phyloP scores from a whole-genome alignment of 1,140 invertebrate genomes.

The Drosophila pectinifera region DNA sequence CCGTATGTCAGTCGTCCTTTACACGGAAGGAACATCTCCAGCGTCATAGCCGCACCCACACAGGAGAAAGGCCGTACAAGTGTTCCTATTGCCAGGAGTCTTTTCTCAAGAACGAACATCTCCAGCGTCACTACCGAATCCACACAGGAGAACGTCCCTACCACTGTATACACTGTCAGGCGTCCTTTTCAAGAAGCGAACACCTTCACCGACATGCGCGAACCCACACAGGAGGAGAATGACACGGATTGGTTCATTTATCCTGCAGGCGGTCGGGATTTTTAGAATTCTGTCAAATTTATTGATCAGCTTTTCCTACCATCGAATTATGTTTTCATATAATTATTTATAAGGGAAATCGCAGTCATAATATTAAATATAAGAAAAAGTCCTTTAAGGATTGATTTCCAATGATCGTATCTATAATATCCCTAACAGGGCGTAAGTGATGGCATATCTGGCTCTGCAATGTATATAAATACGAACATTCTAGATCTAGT shows the following conservation, averaged over 20 bases:
- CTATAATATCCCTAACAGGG: no score
- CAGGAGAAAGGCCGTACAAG: not conserved
- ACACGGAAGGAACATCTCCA: constrained; percentile 5
- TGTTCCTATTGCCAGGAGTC: not conserved
- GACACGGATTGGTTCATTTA: not conserved
- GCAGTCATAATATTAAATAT: not conserved
- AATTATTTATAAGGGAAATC: not conserved
- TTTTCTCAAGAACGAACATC: not conserved
- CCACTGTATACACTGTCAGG: not conserved
- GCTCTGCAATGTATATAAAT: no score
- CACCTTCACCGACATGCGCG: constrained; percentile 1
- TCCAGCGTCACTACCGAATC: not conserved
- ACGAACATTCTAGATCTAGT: no score
- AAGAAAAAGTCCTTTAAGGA: not conserved
- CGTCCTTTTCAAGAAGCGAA: constrained; percentile 1
- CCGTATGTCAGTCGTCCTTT: not conserved
- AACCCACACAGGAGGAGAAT: not conserved
- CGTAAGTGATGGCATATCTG: no score
- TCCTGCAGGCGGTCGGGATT: not conserved
- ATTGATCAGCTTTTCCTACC: not conserved
- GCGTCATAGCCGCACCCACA: constrained; percentile 2
- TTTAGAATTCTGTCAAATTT: not conserved
- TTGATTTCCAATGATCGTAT: no score
- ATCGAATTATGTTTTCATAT: not conserved
- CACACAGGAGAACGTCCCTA: constrained; percentile 4